phyloP scores from a whole-genome alignment of 2,888 invertebrate genomes.

The Terebella lapidaria region DNA sequence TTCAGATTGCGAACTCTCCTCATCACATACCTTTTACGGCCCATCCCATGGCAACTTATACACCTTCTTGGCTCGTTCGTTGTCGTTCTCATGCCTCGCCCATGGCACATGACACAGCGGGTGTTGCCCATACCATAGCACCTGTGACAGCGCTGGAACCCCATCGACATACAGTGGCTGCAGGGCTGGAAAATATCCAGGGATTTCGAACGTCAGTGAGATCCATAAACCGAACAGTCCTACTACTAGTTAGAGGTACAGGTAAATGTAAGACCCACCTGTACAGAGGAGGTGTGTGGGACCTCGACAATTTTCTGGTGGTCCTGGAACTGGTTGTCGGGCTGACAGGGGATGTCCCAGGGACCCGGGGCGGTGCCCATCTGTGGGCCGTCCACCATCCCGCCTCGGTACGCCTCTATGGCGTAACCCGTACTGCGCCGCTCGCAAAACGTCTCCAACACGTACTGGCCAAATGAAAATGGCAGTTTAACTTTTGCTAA shows the following conservation, averaged over 20 bases:
- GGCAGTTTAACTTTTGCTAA: too few species aligned
- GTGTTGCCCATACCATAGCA: slow-evolving; percentile 31
- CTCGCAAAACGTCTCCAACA: slow-evolving; percentile 57
- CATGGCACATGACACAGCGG: slow-evolving; percentile 29
- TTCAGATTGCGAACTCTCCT: too few species aligned
- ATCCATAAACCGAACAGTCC: too few species aligned
- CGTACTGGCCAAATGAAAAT: too few species aligned
- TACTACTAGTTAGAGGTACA: too few species aligned
- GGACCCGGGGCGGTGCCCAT: slow-evolving; percentile 46
- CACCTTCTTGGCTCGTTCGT: too few species aligned
- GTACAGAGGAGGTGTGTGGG: slow-evolving; percentile 57
- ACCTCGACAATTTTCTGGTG: slow-evolving; percentile 55
- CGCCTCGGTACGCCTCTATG: slow-evolving; percentile 54
- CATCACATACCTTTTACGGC: too few species aligned
- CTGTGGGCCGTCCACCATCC: slow-evolving; percentile 51
- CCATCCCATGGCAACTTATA: too few species aligned
- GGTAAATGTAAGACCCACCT: too few species aligned
- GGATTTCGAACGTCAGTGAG: too few species aligned
- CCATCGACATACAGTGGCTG: slow-evolving; percentile 54
- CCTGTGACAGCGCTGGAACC: slow-evolving; percentile 50
- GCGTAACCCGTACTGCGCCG: slow-evolving; percentile 55
- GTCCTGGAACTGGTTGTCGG: slow-evolving; percentile 52
- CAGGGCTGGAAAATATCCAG: slow-evolving; percentile 42
- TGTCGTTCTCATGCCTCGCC: slow-evolving; percentile 27
- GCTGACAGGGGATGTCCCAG: slow-evolving; percentile 55